Evolutionary conservation across 1,140 invertebrate genomes (phyloP), one percentile per base, ranked within the genome.

Genomic region (Stenopsyche tienmushanensis): DNA sequence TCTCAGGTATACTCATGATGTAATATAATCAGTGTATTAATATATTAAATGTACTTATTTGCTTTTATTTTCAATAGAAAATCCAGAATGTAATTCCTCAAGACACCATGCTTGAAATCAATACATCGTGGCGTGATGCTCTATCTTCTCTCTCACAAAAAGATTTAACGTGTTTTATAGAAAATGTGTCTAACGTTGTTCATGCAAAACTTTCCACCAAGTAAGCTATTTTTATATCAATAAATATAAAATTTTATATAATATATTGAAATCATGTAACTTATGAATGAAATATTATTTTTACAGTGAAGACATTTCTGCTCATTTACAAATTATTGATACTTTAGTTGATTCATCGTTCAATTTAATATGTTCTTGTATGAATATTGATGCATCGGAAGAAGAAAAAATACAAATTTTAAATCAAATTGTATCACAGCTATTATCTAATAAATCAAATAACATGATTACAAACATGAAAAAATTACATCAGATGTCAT

Each of bases 61-160:
- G n/a, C n/a, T n/a, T n/a, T n/a, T n/a, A n/a, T n/a, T n/a, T n/a
- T n/a, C n/a, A n/a, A n/a, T n/a, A n/a, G n/a, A n/a, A n/a, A n/a
- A n/a, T n/a, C 42, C 18, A 15, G 3, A 3, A 15, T 45, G 72
- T 72, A 60, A 63, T 83, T 5, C 79, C 79, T 0, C 72, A 76
- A 34, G 81, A 83, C 64, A 83, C 81, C 5, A 67, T 82, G 21
- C 81, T 77, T 76, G 81, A 83, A 71, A 72, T 81, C 3, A 81
- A 78, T 15, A 81, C 79, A n/a, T 79, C 80, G 29, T 83, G 82
- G 82, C 77, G 82, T 72, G 80, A 83, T 74, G 75, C 76, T n/a
- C 53, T 83, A 13, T 78, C 74, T 20, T 42, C 57, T 13, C 44
- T 68, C 21, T 44, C 52, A 26, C 52, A 44, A 42, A 63, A 63